Conservation (phyloP, 2,113 vertebrate genomes). For the Crotalus horridus region DNA sequence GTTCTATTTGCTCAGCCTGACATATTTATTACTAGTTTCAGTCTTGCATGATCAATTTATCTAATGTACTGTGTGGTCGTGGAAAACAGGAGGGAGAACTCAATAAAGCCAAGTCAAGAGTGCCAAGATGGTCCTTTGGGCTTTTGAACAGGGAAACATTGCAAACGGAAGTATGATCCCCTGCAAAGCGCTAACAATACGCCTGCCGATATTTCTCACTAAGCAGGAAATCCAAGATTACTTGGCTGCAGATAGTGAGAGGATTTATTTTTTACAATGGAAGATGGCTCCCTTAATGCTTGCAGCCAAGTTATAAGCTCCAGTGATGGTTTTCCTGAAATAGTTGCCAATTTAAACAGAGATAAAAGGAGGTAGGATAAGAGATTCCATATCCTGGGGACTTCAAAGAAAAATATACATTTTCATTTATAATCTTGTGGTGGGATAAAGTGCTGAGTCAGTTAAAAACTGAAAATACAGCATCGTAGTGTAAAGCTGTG, state of each 20-base stretch:
- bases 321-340: conserved; percentile 3
- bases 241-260: not conserved
- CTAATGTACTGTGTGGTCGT: conserved; percentile 28
- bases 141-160: conserved; percentile 1
- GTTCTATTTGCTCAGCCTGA: conserved; percentile 39
- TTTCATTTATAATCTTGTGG: not conserved
- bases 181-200: not conserved
- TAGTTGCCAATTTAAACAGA: conserved; percentile 23
- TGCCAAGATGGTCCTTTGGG: conserved; percentile 25
- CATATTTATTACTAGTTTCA: conserved; percentile 46
- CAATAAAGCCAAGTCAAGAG: conserved; percentile 28
- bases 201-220: conserved; percentile 3
- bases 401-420: not conserved
- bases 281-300: conserved; percentile 7
- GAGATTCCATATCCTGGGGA: not conserved
- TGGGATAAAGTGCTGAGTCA: not conserved
- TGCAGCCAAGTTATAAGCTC: conserved; percentile 7
- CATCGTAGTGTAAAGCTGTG: not conserved
- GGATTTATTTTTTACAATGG: conserved; percentile 24
- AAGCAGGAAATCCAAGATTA: conserved; percentile 10
- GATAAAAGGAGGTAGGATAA: not conserved
- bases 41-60: conserved; percentile 39
- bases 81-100: conserved; percentile 31
- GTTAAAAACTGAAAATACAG: not conserved
- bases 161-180: conserved; percentile 1